These are phyloP conservation scores for Blera fallax DNA, from an alignment of 2,888 invertebrate species.

Conservation along the genomic window DNA sequence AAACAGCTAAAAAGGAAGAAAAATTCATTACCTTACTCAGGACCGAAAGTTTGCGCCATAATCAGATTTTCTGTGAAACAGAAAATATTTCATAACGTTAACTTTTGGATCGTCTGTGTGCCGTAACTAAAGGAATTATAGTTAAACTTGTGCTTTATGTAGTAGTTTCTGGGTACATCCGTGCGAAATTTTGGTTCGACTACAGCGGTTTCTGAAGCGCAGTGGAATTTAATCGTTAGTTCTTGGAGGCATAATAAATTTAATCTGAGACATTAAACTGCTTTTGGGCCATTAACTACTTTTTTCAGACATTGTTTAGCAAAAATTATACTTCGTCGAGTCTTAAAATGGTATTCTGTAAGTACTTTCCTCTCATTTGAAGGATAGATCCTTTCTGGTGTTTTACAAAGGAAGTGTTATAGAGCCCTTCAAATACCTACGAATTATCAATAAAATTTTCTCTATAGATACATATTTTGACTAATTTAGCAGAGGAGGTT, in stretches of 20 bases:
- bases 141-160: background rate
- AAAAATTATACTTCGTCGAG: background rate
- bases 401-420: too few species aligned
- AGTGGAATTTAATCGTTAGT: background rate
- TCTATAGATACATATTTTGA: too few species aligned
- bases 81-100: background rate
- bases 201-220: background rate
- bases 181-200: background rate
- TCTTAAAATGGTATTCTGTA: too few species aligned
- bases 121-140: conserved; percentile 18
- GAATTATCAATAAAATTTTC: too few species aligned
- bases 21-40: background rate
- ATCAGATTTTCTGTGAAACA: conserved; percentile 3
- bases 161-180: background rate
- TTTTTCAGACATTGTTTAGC: background rate
- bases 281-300: background rate
- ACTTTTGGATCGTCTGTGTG: background rate
- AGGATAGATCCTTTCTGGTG: too few species aligned
- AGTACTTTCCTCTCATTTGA: too few species aligned
- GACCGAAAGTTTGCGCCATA: background rate
- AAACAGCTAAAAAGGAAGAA: background rate
- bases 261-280: background rate
- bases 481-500: too few species aligned
- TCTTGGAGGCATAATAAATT: background rate
- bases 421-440: too few species aligned